Evolutionary conservation across 1,140 invertebrate species (phyloP), one percentile per base, ranked within the genome.

Genomic region (Drosophila rufa): DNA sequence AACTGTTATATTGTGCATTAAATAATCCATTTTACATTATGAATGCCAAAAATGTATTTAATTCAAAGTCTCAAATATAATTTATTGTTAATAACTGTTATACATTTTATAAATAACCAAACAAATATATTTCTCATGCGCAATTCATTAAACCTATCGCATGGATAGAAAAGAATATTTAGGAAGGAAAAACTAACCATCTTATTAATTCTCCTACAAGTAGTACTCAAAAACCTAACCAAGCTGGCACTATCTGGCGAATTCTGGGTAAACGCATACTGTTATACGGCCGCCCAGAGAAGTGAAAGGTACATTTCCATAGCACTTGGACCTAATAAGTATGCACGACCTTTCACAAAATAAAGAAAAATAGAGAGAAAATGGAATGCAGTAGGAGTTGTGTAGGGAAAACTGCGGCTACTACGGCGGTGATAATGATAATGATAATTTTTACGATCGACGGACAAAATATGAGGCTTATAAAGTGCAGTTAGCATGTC

Each of bases 401-500:
- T 9, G 45, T 17, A 9, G 43, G 25, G 22, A 59, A 60, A 53
- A 59, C 38, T 50, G 53, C 57, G 53, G 40, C 62, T 36, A 71
- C 73, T 33, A 33, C 30, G 33, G 33, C 11, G 38, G 36, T 43
- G 62, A 82, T 86, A 80, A 86, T 86, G 78, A 89, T 87, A 80
- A 87, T 87, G 85, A 89, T 90, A 81, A 89, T 90, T 84, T 90
- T 90, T 71, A 84, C 67, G 85, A 87, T 82, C 66, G 76, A 47
- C 69, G 57, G 74, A 79, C 79, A 78, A 87, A 83, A 80, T 89
- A 83, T 89, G 82, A 81, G 43, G 81, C 78, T 56, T 76, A 78
- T 81, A 86, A 84, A 85, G 65, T 85, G 84, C 84, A 89, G 84
- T 89, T 89, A 89, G 85, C 85, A 85, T 83, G 80, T 71, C 61